Conservation (phyloP, 2,888 invertebrate species). For the Lasioglossum figueresi region DNA sequence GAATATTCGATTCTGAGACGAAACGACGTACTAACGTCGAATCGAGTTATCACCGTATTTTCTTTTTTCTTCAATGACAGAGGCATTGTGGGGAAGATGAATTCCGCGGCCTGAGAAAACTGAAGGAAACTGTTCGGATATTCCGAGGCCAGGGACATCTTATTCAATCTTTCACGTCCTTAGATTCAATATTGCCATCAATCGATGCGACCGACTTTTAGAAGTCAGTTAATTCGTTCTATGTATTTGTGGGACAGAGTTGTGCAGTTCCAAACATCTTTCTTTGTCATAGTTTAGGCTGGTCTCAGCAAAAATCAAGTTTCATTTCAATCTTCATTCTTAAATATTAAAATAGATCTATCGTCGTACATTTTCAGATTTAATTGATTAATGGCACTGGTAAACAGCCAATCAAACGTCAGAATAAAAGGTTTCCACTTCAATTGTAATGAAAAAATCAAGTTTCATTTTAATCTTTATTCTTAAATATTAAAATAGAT, state of each 20-base stretch:
- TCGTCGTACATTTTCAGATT: too few relatives aligned
- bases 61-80: not conserved
- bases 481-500: too few relatives aligned
- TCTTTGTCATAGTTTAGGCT: not conserved
- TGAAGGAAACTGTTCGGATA: not conserved
- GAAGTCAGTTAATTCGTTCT: not conserved
- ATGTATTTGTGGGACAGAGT: not conserved
- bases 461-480: too few relatives aligned
- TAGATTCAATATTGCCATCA: not conserved
- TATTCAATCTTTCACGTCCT: not conserved
- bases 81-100: not conserved
- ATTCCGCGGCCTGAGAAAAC: not conserved
- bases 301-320: not conserved
- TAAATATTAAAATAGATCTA: too few relatives aligned
- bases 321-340: too few relatives aligned
- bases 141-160: not conserved
- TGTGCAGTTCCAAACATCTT: not conserved
- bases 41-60: constrained; percentile 13
- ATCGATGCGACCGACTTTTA: not conserved
- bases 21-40: constrained; percentile 41
- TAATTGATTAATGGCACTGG: too few relatives aligned
- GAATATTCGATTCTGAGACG: constrained; percentile 37
- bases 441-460: too few relatives aligned
- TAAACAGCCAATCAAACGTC: too few relatives aligned
- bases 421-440: too few relatives aligned